Evolutionary conservation across 2,888 invertebrate genomes (phyloP), one percentile per base, ranked within the genome.

Genomic region (Himalopsyche japonica): DNA sequence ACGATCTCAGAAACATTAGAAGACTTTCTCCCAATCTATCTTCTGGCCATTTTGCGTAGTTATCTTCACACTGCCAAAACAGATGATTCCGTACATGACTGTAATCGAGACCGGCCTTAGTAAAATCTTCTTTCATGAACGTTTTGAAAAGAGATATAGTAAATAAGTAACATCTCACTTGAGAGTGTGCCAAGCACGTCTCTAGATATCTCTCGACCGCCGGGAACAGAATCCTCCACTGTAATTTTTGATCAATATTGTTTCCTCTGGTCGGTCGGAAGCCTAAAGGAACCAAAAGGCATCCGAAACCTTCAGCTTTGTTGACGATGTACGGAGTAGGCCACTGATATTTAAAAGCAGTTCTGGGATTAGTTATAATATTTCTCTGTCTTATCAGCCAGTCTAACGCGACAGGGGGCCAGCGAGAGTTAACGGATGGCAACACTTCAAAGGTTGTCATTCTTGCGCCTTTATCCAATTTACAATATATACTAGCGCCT

Each of bases 171-270:
- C 95, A 93, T 85, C 95, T 93, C 76, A 95, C 93, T 88, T 97
- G 97, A 0, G 95, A 93, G 88, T 94, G 94, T 0, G 94, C 94
- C 89, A 97, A 92, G 87, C 94, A 94, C 20, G 94, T 94, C 89
- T 97, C 95, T 87, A 97, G 90, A 88, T 94, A 95, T 32, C 94
- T 93, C 89, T 97, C 96, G 0, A 95, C 96, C 82, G 94, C 94
- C 0, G 96, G 96, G 88, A 96, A 97, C 64, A 93, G 93, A 3
- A 97, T 92, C 89, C 94, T 95, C 97, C 97, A 97, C 89, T 97
- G 96, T 27, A 96, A 90, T 84, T 94, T 93, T 79, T 94, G 93
- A 47, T 94, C 92, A 0, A 93, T 91, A 89, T 95, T 95, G 24
- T 90, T 89, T 2, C 93, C 93, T 82, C 93, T 91, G 88, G 94